phyloP scores from a whole-genome alignment of 2,113 vertebrate genomes.

The Haemorhous mexicanus region DNA sequence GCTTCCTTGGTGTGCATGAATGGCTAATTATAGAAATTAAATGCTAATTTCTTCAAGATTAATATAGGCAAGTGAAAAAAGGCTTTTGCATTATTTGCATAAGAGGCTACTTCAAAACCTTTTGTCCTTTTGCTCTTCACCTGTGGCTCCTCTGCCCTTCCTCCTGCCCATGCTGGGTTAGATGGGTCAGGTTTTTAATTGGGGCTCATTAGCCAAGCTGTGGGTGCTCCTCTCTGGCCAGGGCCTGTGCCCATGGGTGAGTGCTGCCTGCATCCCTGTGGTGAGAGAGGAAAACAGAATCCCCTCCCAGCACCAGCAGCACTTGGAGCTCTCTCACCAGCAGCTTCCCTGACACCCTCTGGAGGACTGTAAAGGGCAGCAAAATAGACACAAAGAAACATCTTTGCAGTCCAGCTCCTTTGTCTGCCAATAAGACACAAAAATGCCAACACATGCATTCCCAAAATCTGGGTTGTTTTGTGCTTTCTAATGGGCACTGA shows the following conservation, averaged over 20 bases:
- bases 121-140: background rate
- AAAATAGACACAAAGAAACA: background rate
- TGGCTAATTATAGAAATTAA: conserved; percentile 61
- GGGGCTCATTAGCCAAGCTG: background rate
- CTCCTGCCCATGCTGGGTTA: background rate
- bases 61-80: conserved; percentile 19
- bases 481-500: background rate
- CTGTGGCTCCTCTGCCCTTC: background rate
- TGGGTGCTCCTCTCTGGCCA: background rate
- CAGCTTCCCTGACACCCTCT: background rate
- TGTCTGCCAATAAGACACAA: background rate
- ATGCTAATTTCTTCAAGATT: conserved; percentile 47
- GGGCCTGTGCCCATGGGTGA: background rate
- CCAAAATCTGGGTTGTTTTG: background rate
- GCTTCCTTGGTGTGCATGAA: conserved; percentile 7
- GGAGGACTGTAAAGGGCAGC: background rate
- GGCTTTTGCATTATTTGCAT: background rate
- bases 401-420: background rate
- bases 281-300: background rate
- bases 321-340: background rate
- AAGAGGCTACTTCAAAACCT: background rate
- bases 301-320: background rate
- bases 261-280: background rate
- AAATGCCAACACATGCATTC: rapidly evolving
- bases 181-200: background rate